Conservation (phyloP, 1,140 invertebrate species). For the Orussus abietinus region DNA sequence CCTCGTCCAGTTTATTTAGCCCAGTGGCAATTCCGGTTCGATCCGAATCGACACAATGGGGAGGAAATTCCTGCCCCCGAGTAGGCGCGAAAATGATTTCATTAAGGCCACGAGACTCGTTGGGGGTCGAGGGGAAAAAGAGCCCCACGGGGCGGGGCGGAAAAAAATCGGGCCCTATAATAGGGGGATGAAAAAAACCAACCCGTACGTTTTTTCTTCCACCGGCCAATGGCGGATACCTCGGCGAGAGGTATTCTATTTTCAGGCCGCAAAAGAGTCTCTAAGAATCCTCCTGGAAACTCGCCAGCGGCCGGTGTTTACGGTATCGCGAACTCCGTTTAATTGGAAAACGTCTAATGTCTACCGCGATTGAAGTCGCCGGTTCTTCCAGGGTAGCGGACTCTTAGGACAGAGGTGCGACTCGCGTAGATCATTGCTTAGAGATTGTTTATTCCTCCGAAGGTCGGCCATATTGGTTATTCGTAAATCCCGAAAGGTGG, state of each 20-base stretch:
- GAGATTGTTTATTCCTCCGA: too few relatives aligned
- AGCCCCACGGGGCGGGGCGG: slow-evolving; percentile 27
- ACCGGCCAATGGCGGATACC: neutral
- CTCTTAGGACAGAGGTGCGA: too few relatives aligned
- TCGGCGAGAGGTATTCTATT: slow-evolving; percentile 38
- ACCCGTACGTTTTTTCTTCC: slow-evolving; percentile 3
- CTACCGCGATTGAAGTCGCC: too few relatives aligned
- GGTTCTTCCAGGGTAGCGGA: too few relatives aligned
- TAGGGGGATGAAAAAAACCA: slow-evolving; percentile 3
- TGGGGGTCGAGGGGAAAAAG: slow-evolving; percentile 22
- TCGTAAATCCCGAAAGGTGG: too few relatives aligned
- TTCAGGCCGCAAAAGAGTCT: slow-evolving; percentile 29
- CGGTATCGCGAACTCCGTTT: slow-evolving; percentile 7
- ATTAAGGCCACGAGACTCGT: slow-evolving; percentile 29
- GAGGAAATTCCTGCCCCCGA: slow-evolving; percentile 31
- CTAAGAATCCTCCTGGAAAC: slow-evolving; percentile 19
- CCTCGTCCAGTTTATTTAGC: too few relatives aligned
- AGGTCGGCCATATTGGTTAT: too few relatives aligned
- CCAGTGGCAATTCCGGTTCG: too few relatives aligned
- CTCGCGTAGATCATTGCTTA: too few relatives aligned
- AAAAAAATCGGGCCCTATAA: slow-evolving; percentile 26
- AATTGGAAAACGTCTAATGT: slow-evolving; percentile 19
- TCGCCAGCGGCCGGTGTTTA: slow-evolving; percentile 36
- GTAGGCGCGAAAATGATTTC: slow-evolving; percentile 40
- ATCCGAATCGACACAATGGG: slow-evolving; percentile 2